These are phyloP conservation scores for Disparrhopalites patrizii DNA, from an alignment of 2,888 invertebrate species.

Conservation along the genomic window DNA sequence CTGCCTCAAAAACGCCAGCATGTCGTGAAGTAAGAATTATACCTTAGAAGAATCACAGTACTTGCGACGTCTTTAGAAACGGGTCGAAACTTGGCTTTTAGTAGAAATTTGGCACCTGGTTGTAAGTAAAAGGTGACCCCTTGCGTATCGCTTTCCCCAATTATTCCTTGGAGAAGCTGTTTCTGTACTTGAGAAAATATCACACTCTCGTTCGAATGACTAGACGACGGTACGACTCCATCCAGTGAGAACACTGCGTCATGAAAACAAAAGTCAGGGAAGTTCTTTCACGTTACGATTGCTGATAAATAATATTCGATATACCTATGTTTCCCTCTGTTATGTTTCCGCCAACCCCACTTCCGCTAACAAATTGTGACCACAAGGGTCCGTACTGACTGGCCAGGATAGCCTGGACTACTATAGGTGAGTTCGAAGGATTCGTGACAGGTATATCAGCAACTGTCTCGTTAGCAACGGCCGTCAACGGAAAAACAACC, in stretches of 20 bases:
- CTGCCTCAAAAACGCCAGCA: no score
- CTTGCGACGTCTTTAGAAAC: slow-evolving; percentile 44
- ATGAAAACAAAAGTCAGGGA: neutral
- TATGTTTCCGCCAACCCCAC: slow-evolving; percentile 32
- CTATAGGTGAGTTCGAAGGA: slow-evolving; percentile 64
- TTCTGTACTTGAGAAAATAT: slow-evolving; percentile 43
- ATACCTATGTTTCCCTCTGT: slow-evolving; percentile 30
- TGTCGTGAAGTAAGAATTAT: no score
- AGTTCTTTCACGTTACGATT: neutral
- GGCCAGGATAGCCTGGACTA: slow-evolving; percentile 70
- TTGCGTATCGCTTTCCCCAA: slow-evolving; percentile 51
- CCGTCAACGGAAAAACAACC: slow-evolving; percentile 46
- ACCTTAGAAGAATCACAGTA: slow-evolving; percentile 45
- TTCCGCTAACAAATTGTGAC: slow-evolving; percentile 38
- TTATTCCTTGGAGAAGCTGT: slow-evolving; percentile 39
- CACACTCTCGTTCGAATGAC: slow-evolving; percentile 44
- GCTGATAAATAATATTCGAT: neutral
- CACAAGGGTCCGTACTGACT: slow-evolving; percentile 43
- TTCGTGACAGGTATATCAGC: slow-evolving; percentile 54
- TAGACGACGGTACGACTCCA: slow-evolving; percentile 45
- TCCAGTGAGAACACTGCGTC: slow-evolving; percentile 36
- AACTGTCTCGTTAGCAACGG: slow-evolving; percentile 43
- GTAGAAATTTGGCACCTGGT: slow-evolving; percentile 56
- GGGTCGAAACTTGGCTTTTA: slow-evolving; percentile 44
- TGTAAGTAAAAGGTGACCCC: slow-evolving; percentile 59